These are phyloP conservation scores for Corythucha ciliata DNA, from an alignment of 2,888 invertebrate species.

Conservation along the genomic window DNA sequence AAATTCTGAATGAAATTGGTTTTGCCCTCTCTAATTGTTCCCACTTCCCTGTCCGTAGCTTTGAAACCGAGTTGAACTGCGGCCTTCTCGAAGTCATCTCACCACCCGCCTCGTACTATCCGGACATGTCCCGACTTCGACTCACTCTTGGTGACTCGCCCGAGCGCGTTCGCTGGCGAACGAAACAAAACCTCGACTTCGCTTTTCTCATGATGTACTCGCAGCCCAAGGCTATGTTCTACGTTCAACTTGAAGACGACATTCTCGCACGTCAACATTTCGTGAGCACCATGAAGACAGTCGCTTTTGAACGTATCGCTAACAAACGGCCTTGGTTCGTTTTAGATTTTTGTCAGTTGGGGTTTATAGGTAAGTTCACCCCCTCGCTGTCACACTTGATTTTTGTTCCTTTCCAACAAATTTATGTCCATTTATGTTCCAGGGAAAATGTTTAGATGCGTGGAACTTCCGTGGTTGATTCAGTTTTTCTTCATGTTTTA, in stretches of 20 bases:
- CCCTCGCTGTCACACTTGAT: not conserved
- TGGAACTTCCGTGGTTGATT: conserved; percentile 74
- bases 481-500: conserved; percentile 93
- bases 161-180: conserved; percentile 80
- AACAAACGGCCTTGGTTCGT: conserved; percentile 77
- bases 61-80: conserved; percentile 59
- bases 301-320: conserved; percentile 65
- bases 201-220: conserved; percentile 92
- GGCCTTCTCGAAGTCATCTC: conserved; percentile 84
- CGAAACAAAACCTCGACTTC: conserved; percentile 90
- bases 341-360: conserved; percentile 85
- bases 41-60: too few relatives aligned
- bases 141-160: conserved; percentile 75
- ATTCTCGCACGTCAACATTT: conserved; percentile 79
- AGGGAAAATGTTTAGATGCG: conserved; percentile 83
- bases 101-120: conserved; percentile 78
- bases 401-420: not conserved
- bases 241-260: conserved; percentile 90
- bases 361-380: conserved; percentile 71
- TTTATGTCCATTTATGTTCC: conserved; percentile 35
- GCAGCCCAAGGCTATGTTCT: conserved; percentile 76
- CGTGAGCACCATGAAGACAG: conserved; percentile 73
- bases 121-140: conserved; percentile 66
- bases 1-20: too few relatives aligned
- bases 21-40: too few relatives aligned